phyloP scores from a whole-genome alignment of 2,888 invertebrate species.

The Agrochola lychnidis region DNA sequence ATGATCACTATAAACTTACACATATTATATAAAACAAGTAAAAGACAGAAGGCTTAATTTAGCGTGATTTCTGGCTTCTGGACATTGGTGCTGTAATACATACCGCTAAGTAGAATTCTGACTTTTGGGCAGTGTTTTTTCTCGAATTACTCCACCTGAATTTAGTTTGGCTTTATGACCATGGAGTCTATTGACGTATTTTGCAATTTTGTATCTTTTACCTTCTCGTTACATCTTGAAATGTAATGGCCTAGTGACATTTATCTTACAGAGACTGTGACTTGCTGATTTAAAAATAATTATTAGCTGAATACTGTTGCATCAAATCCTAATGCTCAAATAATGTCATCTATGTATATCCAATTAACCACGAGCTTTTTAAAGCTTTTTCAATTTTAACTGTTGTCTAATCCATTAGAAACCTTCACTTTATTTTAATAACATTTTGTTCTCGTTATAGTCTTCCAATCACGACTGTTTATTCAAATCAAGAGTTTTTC shows the following conservation, averaged over 20 bases:
- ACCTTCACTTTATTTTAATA: background rate
- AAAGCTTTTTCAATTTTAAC: background rate
- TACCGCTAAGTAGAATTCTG: background rate
- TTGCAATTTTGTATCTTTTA: background rate
- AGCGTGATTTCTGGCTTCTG: background rate
- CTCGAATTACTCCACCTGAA: background rate
- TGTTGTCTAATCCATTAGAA: no score
- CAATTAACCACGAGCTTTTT: background rate
- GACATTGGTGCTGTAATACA: background rate
- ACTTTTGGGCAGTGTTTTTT: no score
- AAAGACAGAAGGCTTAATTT: background rate
- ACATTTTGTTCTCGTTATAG: background rate
- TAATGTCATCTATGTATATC: background rate
- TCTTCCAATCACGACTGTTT: background rate
- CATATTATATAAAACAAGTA: background rate
- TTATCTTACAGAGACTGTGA: background rate
- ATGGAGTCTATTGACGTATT: background rate
- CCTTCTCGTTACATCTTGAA: no score
- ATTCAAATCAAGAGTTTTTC: background rate
- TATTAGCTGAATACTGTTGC: background rate
- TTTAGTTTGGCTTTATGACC: background rate
- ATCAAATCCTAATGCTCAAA: background rate
- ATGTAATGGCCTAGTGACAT: no score
- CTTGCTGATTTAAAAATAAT: background rate
- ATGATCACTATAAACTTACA: constrained; percentile 59